Conservation (phyloP, 2,888 invertebrate genomes). For the Ligdia adustata region DNA sequence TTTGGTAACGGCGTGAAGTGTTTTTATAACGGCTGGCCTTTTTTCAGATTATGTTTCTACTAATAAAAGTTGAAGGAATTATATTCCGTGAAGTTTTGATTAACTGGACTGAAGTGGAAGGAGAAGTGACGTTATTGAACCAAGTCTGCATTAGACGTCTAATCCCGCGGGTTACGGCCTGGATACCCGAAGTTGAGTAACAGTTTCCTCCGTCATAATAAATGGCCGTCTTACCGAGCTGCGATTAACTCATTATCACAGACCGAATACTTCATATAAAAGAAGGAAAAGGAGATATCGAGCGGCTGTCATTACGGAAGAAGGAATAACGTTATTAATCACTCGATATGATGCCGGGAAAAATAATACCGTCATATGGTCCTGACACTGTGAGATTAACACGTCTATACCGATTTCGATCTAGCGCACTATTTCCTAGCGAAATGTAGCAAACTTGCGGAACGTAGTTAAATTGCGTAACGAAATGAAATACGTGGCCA, state of each 20-base stretch:
- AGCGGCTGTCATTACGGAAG: constrained; percentile 63
- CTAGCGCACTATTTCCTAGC: constrained; percentile 39
- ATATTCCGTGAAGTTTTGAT: constrained; percentile 26
- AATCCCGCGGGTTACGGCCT: constrained; percentile 35
- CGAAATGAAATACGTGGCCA: constrained; percentile 15
- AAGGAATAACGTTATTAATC: constrained; percentile 79
- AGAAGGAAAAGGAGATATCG: constrained; percentile 52
- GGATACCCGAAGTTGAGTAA: constrained; percentile 35
- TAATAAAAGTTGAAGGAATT: constrained; percentile 11
- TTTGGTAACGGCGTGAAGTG: constrained; percentile 26
- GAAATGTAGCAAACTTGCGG: constrained; percentile 15
- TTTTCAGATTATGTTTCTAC: too few relatives aligned
- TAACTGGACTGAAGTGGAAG: constrained; percentile 21
- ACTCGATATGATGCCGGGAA: constrained; percentile 72
- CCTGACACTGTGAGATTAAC: constrained; percentile 78
- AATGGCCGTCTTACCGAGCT: constrained; percentile 44
- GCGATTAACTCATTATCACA: constrained; percentile 58
- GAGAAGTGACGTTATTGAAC: constrained; percentile 35
- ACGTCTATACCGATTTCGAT: constrained; percentile 63
- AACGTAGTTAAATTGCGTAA: constrained; percentile 13
- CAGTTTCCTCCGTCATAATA: constrained; percentile 43
- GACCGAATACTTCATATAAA: constrained; percentile 53
- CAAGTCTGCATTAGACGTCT: constrained; percentile 34
- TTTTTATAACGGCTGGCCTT: constrained; percentile 16
- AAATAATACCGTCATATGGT: constrained; percentile 81